A percentile compares a stretch with the other conserved stretches of the same genome.
phyloP scores from a whole-genome alignment of 2,113 vertebrate species.

The Prunella fulvescens region DNA sequence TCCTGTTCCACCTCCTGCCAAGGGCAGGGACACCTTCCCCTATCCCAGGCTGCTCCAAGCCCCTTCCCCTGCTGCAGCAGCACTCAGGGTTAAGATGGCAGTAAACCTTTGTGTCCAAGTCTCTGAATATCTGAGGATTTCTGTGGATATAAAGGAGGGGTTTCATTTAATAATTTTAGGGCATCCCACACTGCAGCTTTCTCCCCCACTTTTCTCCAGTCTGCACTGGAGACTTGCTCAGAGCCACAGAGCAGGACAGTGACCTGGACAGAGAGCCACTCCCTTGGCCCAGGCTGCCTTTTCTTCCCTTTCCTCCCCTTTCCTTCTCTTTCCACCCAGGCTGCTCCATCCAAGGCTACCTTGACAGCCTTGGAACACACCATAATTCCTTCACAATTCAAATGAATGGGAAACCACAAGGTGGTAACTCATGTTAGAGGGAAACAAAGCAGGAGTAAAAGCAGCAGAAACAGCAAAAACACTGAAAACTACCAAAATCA shows the following conservation, averaged over 20 bases:
- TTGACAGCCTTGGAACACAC: background rate
- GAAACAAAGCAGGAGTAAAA: background rate
- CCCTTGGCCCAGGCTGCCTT: background rate
- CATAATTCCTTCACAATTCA: background rate
- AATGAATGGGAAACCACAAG: background rate
- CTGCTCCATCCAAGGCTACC: background rate
- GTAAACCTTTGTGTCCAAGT: background rate
- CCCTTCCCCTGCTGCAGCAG: background rate
- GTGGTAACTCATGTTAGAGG: background rate
- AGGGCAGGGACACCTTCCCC: background rate
- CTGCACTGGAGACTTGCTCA: background rate
- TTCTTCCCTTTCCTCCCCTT: background rate
- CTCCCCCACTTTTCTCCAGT: too few species aligned
- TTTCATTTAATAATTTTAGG: background rate
- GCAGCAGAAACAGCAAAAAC: background rate
- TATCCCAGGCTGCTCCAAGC: background rate
- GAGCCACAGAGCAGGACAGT: background rate
- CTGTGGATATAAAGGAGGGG: background rate
- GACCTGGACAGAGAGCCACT: fast-evolving
- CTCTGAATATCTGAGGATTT: background rate
- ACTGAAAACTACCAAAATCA: background rate
- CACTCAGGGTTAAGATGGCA: background rate
- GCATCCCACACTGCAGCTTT: background rate
- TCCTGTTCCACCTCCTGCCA: background rate
- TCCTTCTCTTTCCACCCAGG: background rate